Evolutionary conservation across 2,888 invertebrate genomes (phyloP).

Genomic region (Dioctria linearis): DNA sequence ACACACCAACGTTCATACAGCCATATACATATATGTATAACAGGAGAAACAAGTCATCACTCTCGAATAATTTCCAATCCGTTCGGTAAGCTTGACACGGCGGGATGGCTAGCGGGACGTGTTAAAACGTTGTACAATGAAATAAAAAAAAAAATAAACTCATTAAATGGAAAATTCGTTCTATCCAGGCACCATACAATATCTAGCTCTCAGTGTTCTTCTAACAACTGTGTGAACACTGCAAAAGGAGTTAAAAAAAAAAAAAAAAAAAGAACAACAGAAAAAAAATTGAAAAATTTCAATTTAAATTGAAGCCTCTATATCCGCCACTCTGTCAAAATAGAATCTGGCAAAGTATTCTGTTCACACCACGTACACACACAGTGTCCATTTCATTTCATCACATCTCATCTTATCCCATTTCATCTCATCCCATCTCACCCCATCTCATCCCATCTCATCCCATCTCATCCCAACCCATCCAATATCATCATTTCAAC

Average conservation of each 20-base stretch:
- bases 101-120: not conserved
- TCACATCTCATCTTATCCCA: not conserved
- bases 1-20: too few species aligned
- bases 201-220: not conserved
- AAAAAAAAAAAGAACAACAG: not conserved
- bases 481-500: not conserved
- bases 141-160: conserved; percentile 18
- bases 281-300: conserved; percentile 39
- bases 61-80: not conserved
- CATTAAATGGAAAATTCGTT: conserved; percentile 45
- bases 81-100: not conserved
- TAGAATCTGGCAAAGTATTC: not conserved
- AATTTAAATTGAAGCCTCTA: conserved; percentile 20
- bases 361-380: not conserved
- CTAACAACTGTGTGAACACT: conserved; percentile 50
- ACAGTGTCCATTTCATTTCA: not conserved
- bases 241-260: conserved; percentile 40
- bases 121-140: conserved; percentile 12
- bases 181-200: conserved; percentile 22
- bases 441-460: not conserved
- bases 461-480: not conserved
- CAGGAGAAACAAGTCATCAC: conserved; percentile 48
- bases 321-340: not conserved
- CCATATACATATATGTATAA: too few species aligned
- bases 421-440: not conserved